Evolutionary conservation across 2,797 vertebrate species (phyloP), one percentile per base, ranked within the genome.

Genomic region (Fundulus diaphanus): DNA sequence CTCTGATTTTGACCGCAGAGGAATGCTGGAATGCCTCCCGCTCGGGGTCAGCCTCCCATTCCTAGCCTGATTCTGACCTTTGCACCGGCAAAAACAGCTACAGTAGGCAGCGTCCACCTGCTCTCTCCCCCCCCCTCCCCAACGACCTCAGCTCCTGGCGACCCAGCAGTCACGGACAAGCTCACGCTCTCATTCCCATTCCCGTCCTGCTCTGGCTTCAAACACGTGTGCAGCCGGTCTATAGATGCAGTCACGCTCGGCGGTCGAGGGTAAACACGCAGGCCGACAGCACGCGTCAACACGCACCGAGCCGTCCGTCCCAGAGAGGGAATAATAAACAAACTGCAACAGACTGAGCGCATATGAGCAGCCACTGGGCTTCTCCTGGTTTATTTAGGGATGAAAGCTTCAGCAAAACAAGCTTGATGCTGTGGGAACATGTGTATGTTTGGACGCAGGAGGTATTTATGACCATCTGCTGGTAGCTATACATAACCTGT

Each of bases 21-120:
- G 89, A 94, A 94, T 90, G 92, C 85, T 24, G 90, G 89, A 87
- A 93, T 91, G 92, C 90, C 85, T 91, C 84, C 76, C 72, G 88
- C 89, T 84, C 79, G 20, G 72, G 69, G 87, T 85, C 82, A 69
- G 84, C 82, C 82, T 88, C 85, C 86, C 85, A 88, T 90, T 93
- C 88, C 88, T 89, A 79, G 87, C 84, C 78, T 27, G 85, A 92
- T 91, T 79, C 11, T 92, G 89, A 93, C 91, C 92, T 82, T 77
- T 73, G 85, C 79, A 82, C 74, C 80, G 59, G 77, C n/a, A 12
- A 76, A 73, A 80, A 48, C 27, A 1, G 54, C 80, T 81, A 85
- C 89, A 90, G 78, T 75, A 78, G 79, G 85, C 68, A 8, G 74
- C 44, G 46, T 84, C 91, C 92, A 93, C 89, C 92, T 93, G 93